Conservation (phyloP, 1,140 invertebrate genomes). For the Bradysia coprophila region DNA sequence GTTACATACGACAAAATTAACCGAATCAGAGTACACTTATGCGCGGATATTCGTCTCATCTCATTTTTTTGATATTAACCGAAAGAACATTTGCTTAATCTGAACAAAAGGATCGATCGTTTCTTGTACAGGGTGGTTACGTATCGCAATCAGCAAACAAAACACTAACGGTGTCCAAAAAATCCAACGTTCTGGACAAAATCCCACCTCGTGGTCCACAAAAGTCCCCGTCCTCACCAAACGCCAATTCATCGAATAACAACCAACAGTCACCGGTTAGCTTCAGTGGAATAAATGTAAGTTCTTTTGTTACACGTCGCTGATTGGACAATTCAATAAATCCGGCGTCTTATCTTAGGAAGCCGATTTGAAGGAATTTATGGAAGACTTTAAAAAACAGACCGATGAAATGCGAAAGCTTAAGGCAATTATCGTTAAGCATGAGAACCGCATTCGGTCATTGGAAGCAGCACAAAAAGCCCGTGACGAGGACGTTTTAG, state of each 20-base stretch:
- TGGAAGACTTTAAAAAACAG: constrained; percentile 53
- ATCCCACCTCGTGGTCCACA: constrained; percentile 19
- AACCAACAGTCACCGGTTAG: too few relatives aligned
- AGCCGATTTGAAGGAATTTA: constrained; percentile 30
- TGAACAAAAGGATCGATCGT: constrained; percentile 34
- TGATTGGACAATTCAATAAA: too few relatives aligned
- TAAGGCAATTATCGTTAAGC: constrained; percentile 85
- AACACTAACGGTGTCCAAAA: constrained; percentile 38
- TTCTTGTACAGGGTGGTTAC: constrained; percentile 38
- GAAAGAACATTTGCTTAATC: too few relatives aligned
- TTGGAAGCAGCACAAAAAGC: constrained; percentile 27
- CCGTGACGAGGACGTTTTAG: constrained; percentile 3
- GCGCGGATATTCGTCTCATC: too few relatives aligned
- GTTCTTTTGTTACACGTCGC: constrained; percentile 2
- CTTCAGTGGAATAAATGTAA: constrained; percentile 15
- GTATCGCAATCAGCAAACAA: constrained; percentile 28
- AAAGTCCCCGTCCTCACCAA: constrained; percentile 7
- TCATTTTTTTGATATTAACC: too few relatives aligned
- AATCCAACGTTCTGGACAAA: constrained; percentile 49
- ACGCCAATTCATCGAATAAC: too few relatives aligned
- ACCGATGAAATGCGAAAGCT: constrained; percentile 73
- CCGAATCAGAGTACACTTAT: too few relatives aligned
- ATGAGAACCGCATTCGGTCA: constrained; percentile 61
- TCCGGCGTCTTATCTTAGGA: constrained; percentile 27
- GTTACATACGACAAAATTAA: too few relatives aligned